phyloP scores from a whole-genome alignment of 2,113 vertebrate species.

The Protobothrops flavoviridis region DNA sequence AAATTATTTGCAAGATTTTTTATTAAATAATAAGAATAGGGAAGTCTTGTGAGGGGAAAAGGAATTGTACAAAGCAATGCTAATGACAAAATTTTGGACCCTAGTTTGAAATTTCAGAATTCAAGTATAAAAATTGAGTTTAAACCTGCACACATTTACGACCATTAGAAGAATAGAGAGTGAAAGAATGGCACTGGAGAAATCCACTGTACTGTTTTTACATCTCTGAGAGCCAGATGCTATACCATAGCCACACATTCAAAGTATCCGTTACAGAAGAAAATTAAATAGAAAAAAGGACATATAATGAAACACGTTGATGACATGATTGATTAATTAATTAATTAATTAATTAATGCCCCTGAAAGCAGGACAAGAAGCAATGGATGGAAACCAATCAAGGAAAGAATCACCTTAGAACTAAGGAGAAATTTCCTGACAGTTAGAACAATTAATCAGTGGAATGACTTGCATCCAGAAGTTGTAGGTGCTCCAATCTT shows the following conservation, averaged over 20 bases:
- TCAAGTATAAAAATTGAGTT: neutral
- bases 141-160: neutral
- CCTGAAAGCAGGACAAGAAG: no score
- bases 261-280: neutral
- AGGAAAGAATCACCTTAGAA: no score
- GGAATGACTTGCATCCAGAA: no score
- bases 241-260: neutral
- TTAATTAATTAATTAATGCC: no score
- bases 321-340: neutral
- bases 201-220: neutral
- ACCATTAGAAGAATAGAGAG: neutral
- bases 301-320: neutral
- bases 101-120: neutral
- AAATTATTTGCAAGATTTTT: neutral
- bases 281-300: neutral
- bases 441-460: no score
- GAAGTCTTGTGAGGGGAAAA: neutral
- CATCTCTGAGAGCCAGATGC: neutral
- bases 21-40: neutral
- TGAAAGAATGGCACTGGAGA: neutral
- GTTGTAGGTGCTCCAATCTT: no score
- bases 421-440: no score
- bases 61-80: neutral
- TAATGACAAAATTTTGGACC: neutral
- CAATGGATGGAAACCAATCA: no score